Conservation (phyloP, 2,888 invertebrate genomes). For the Microctonus hyperodae region DNA sequence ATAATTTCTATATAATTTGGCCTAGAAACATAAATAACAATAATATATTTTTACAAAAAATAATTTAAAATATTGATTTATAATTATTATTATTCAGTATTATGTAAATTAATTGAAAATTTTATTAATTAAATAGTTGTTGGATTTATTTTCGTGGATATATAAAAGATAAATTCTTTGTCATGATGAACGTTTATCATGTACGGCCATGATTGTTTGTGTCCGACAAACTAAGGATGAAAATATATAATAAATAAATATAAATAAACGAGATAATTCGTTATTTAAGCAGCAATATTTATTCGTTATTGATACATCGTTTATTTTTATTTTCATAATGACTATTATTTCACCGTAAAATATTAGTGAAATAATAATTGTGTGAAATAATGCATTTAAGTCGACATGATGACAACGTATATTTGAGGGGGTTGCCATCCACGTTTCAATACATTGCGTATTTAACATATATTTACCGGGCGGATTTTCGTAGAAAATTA, state of each 20-base stretch:
- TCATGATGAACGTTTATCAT: constrained; percentile 12
- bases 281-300: constrained; percentile 3
- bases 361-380: constrained; percentile 2
- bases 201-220: constrained; percentile 24
- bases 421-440: constrained; percentile 56
- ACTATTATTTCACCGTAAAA: neutral
- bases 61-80: neutral
- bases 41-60: neutral
- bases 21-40: neutral
- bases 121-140: neutral
- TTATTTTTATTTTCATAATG: neutral
- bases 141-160: neutral
- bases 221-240: constrained; percentile 5
- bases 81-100: neutral
- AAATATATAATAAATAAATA: neutral
- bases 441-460: constrained; percentile 39
- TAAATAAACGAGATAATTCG: neutral
- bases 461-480: constrained; percentile 27
- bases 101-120: neutral
- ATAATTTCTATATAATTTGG: neutral
- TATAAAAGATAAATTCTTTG: constrained; percentile 24
- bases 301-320: constrained; percentile 2
- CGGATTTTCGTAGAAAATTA: constrained; percentile 14
- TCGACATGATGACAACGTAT: constrained; percentile 65
- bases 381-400: constrained; percentile 44